phyloP scores from a whole-genome alignment of 37 sponge, comb jelly and placozoan species.

The Amphimedon queenslandica region DNA sequence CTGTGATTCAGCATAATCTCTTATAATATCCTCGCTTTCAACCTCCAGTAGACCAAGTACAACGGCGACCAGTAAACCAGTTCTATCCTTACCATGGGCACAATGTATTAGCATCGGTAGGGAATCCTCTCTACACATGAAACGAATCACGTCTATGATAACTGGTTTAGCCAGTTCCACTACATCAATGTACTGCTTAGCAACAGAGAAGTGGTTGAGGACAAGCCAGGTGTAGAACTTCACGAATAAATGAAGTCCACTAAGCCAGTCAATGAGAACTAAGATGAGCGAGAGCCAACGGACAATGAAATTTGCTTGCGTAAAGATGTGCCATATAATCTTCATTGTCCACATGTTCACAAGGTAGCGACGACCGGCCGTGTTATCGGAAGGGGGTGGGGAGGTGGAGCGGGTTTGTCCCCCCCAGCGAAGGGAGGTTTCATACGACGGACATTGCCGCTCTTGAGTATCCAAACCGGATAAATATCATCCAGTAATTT shows the following conservation, averaged over 20 bases:
- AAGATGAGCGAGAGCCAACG: constrained; percentile 63
- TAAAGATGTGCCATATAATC: constrained; percentile 48
- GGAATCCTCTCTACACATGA: constrained; percentile 41
- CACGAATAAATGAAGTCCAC: constrained; percentile 64
- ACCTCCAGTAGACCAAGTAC: constrained; percentile 67
- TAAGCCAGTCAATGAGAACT: constrained; percentile 57
- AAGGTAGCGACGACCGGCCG: constrained; percentile 33
- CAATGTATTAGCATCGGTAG: constrained; percentile 78
- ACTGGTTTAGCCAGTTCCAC: constrained; percentile 64
- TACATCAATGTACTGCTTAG: constrained; percentile 64
- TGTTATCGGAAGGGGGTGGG: neutral
- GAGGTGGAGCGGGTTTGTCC: neutral
- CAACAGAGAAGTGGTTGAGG: constrained; percentile 40
- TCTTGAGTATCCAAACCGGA: constrained; percentile 40
- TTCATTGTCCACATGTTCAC: constrained; percentile 68
- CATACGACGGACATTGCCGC: constrained; percentile 35
- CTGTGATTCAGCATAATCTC: constrained; percentile 78
- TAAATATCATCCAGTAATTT: constrained; percentile 49
- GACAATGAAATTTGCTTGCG: constrained; percentile 55
- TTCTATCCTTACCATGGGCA: constrained; percentile 88
- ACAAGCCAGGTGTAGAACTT: constrained; percentile 55
- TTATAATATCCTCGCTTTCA: constrained; percentile 60
- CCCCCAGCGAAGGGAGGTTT: constrained; percentile 40
- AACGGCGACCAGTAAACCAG: constrained; percentile 66
- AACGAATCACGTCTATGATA: constrained; percentile 45